Evolutionary conservation across 2,113 vertebrate genomes (phyloP).

Genomic region (Neolamprologus hecqui): DNA sequence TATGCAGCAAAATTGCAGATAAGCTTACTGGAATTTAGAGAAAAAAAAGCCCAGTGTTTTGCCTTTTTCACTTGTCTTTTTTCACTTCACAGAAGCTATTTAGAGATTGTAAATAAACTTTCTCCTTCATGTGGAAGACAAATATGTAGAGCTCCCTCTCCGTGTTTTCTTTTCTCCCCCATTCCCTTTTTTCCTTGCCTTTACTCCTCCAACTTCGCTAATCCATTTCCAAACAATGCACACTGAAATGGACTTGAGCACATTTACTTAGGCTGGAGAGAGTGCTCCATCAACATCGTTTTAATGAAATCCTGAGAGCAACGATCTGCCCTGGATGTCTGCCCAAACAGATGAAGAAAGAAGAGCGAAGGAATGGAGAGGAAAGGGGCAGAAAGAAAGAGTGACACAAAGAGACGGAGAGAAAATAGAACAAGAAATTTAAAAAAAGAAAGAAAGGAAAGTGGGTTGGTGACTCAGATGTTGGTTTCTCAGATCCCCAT

Average conservation of each 20-base stretch:
- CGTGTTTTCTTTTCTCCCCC: background rate
- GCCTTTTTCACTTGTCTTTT: background rate
- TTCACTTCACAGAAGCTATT: background rate
- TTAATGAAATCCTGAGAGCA: slow-evolving; percentile 67
- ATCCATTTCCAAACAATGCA: slow-evolving; percentile 63
- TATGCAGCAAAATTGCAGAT: background rate
- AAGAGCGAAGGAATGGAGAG: background rate
- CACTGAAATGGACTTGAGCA: slow-evolving; percentile 55
- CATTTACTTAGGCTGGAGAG: slow-evolving; percentile 61
- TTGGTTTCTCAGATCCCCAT: slow-evolving; percentile 16
- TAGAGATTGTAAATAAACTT: slow-evolving; percentile 19
- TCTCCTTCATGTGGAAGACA: slow-evolving; percentile 26
- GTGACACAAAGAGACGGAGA: background rate
- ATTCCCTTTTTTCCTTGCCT: background rate
- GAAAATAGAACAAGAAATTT: background rate
- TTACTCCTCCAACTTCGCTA: slow-evolving; percentile 34
- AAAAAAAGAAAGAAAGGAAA: background rate
- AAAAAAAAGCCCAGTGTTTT: background rate
- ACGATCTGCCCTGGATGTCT: slow-evolving; percentile 55
- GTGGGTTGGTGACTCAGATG: slow-evolving; percentile 2
- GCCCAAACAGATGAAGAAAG: slow-evolving; percentile 44
- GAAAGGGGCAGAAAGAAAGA: background rate
- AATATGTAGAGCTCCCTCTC: slow-evolving; percentile 12
- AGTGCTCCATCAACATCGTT: slow-evolving; percentile 66
- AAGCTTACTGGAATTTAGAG: background rate